phyloP scores from a whole-genome alignment of 2,888 invertebrate species.

The Drosophila sordidula region DNA sequence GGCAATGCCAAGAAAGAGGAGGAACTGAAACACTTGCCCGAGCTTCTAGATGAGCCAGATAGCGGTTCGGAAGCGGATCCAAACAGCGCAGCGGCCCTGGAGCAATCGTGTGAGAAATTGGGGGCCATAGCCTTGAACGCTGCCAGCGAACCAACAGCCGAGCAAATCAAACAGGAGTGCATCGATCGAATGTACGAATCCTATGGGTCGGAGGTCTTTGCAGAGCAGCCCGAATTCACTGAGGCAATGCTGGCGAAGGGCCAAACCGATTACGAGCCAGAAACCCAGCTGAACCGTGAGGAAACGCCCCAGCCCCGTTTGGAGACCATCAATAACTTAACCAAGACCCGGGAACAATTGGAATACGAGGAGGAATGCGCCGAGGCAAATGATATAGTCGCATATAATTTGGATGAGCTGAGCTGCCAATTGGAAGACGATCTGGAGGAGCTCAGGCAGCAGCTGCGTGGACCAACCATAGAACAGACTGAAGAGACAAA shows the following conservation, averaged over 20 bases:
- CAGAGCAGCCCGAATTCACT: constrained; percentile 20
- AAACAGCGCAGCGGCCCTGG: constrained; percentile 21
- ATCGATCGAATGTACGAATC: constrained; percentile 51
- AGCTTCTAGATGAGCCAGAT: constrained; percentile 1
- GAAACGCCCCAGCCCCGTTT: neutral
- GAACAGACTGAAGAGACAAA: neutral
- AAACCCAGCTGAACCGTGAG: constrained; percentile 12
- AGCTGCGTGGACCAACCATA: neutral
- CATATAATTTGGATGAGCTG: constrained; percentile 66
- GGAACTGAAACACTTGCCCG: neutral
- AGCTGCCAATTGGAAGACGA: constrained; percentile 56
- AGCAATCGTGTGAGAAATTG: constrained; percentile 27
- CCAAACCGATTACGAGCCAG: constrained; percentile 4
- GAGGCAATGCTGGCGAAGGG: constrained; percentile 14
- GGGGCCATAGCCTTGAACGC: constrained; percentile 12
- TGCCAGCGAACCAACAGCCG: neutral
- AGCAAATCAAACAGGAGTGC: constrained; percentile 40
- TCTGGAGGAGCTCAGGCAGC: constrained; percentile 54
- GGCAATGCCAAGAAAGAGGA: neutral
- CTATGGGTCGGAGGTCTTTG: constrained; percentile 26
- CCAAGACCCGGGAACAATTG: constrained; percentile 36
- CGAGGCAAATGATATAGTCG: constrained; percentile 59
- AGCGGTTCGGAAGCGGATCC: constrained; percentile 37
- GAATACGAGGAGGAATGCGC: constrained; percentile 58
- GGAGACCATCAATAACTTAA: neutral